Evolutionary conservation across 2,888 invertebrate genomes (phyloP).

Genomic region (Chironomus riparius): DNA sequence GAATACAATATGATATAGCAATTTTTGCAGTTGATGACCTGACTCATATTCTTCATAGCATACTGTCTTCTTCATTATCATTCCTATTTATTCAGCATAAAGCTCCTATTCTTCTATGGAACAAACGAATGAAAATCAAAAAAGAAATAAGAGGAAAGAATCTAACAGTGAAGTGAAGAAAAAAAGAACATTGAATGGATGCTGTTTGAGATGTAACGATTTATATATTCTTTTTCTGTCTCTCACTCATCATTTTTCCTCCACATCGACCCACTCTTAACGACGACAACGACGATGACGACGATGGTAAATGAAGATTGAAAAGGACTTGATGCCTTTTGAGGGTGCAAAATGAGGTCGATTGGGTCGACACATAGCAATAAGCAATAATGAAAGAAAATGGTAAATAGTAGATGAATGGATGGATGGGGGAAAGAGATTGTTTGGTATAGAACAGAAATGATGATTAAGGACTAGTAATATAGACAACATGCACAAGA

Average conservation of each 20-base stretch:
- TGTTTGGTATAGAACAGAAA: neutral
- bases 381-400: neutral
- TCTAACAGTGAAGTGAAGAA: neutral
- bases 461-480: neutral
- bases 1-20: neutral
- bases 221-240: neutral
- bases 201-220: constrained; percentile 16
- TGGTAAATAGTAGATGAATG: too few species aligned
- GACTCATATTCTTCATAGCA: neutral
- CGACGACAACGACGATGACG: neutral
- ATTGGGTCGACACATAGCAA: neutral
- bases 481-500: neutral
- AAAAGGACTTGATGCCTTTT: constrained; percentile 10
- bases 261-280: neutral
- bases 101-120: too few species aligned
- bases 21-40: constrained; percentile 16
- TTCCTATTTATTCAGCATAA: too few species aligned
- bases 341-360: constrained; percentile 5
- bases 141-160: too few species aligned
- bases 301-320: constrained; percentile 5
- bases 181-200: constrained; percentile 2
- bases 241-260: neutral
- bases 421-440: neutral
- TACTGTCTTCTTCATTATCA: too few species aligned
- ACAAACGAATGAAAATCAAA: too few species aligned